Evolutionary conservation across 1,140 invertebrate genomes (phyloP).

Genomic region (Centruroides vittatus): DNA sequence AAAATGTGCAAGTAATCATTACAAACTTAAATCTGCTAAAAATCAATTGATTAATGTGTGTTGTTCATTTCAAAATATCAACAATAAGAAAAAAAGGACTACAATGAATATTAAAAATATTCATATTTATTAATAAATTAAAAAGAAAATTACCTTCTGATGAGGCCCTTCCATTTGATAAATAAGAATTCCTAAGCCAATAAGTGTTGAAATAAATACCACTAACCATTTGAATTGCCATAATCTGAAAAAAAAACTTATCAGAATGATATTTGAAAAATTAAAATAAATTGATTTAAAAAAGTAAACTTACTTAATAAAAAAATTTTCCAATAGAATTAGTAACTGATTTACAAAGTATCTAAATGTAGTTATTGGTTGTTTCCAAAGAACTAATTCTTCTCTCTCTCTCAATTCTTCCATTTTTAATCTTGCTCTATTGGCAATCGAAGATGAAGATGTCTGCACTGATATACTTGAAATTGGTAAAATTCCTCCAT

Average conservation of each 20-base stretch:
- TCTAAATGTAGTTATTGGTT: constrained; percentile 63
- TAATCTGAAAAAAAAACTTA: constrained; percentile 26
- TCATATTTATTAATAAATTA: too few species aligned
- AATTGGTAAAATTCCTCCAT: not conserved
- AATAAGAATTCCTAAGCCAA: constrained; percentile 30
- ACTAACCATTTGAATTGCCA: constrained; percentile 27
- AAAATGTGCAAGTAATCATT: too few species aligned
- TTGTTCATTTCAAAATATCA: too few species aligned
- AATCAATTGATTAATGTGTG: too few species aligned
- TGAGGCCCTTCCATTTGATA: constrained; percentile 41
- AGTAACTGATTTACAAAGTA: constrained; percentile 64
- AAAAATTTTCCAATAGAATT: constrained; percentile 42
- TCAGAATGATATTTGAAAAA: not conserved
- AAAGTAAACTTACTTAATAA: constrained; percentile 26
- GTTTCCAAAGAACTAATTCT: constrained; percentile 69
- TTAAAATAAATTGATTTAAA: not conserved
- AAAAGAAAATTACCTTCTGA: constrained; percentile 33
- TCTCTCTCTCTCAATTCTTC: constrained; percentile 27
- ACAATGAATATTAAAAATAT: too few species aligned
- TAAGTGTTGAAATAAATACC: constrained; percentile 25
- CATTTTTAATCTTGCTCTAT: constrained; percentile 5
- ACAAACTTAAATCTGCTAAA: too few species aligned
- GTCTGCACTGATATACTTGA: constrained; percentile 5
- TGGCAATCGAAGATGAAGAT: constrained; percentile 2
- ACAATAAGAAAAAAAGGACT: too few species aligned